Evolutionary conservation across 1,140 invertebrate genomes (phyloP).

Genomic region (Ectropis grisescens): DNA sequence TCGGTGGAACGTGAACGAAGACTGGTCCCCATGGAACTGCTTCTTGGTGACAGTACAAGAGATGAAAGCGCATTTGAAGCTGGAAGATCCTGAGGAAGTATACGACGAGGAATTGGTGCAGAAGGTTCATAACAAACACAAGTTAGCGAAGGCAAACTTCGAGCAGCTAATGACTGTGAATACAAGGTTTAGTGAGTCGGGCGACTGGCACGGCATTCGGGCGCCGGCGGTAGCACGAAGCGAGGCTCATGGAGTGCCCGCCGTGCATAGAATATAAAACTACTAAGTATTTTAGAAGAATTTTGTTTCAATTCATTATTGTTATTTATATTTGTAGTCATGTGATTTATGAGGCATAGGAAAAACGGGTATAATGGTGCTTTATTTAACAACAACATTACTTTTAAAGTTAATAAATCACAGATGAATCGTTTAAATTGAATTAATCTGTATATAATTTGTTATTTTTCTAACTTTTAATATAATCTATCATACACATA

Average conservation of each 20-base stretch:
- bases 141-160: slow-evolving; percentile 58
- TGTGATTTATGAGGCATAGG: too few species aligned
- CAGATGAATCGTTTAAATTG: too few species aligned
- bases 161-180: slow-evolving; percentile 48
- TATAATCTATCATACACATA: too few species aligned
- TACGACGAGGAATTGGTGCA: slow-evolving; percentile 70
- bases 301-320: too few species aligned
- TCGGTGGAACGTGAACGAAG: slow-evolving; percentile 70
- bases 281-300: too few species aligned
- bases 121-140: slow-evolving; percentile 54
- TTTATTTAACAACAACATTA: too few species aligned
- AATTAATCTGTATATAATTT: too few species aligned
- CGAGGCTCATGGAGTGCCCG: too few species aligned
- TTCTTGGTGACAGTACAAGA: slow-evolving; percentile 76
- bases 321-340: too few species aligned
- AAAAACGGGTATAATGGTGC: slow-evolving; percentile 14
- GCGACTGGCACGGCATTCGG: slow-evolving; percentile 41
- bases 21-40: slow-evolving; percentile 83
- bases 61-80: slow-evolving; percentile 72
- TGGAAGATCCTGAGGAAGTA: slow-evolving; percentile 61
- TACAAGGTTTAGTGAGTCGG: slow-evolving; percentile 46
- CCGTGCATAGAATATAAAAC: too few species aligned
- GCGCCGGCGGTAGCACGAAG: slow-evolving; percentile 36
- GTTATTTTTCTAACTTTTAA: too few species aligned
- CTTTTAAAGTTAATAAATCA: too few species aligned